phyloP scores from a whole-genome alignment of 2,113 vertebrate species.

The Diglossa brunneiventris region DNA sequence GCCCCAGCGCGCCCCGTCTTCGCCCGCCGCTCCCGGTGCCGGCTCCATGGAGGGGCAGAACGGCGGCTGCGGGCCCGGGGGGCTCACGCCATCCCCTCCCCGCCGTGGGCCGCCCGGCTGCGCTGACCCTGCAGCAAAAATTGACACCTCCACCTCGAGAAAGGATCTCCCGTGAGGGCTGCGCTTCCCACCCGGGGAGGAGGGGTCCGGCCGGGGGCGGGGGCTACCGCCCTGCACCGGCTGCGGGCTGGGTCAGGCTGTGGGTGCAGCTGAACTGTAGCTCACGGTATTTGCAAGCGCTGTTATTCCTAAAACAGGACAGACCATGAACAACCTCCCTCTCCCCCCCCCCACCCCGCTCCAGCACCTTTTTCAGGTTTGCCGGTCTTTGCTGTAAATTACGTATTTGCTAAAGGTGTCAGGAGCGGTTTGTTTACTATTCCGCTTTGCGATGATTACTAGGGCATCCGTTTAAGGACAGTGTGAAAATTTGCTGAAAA shows the following conservation, averaged over 20 bases:
- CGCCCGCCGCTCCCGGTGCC: background rate
- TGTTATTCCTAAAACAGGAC: background rate
- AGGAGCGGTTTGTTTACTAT: background rate
- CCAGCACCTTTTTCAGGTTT: background rate
- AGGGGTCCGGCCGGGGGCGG: background rate
- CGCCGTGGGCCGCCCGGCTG: background rate
- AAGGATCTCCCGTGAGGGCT: background rate
- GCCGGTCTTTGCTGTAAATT: background rate
- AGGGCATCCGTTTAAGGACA: background rate
- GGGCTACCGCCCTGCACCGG: background rate
- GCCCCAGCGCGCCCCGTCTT: background rate
- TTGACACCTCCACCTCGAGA: background rate
- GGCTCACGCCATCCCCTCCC: background rate
- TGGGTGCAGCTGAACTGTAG: background rate
- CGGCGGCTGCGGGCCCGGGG: background rate
- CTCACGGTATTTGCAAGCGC: background rate
- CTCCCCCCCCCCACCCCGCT: fast-evolving
- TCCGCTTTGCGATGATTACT: too few relatives aligned
- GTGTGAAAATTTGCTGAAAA: background rate
- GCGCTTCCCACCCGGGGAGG: background rate
- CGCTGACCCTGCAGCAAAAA: background rate
- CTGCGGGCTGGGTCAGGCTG: background rate
- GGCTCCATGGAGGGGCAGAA: background rate
- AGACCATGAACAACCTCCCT: background rate
- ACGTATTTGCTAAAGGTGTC: background rate